These are phyloP conservation scores for Cyclargus thomasi DNA, from an alignment of 1,140 invertebrate species.

Conservation along the genomic window DNA sequence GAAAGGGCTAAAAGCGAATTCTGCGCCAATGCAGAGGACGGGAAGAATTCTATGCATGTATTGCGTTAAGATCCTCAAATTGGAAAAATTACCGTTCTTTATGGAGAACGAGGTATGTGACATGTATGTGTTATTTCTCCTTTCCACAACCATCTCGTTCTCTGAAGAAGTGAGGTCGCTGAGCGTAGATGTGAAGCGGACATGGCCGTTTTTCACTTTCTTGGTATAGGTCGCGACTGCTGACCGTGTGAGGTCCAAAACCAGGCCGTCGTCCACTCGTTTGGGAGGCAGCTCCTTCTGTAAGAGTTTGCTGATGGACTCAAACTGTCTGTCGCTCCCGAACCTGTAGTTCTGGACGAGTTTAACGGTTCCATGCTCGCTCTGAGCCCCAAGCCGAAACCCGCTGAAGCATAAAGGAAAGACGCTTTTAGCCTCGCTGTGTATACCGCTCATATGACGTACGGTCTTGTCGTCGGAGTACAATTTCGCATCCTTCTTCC, in stretches of 20 bases:
- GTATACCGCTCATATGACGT: constrained; percentile 50
- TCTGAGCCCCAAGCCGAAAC: constrained; percentile 49
- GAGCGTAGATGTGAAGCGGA: constrained; percentile 35
- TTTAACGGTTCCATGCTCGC: constrained; percentile 57
- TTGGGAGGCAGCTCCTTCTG: constrained; percentile 57
- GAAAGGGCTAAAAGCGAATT: constrained; percentile 39
- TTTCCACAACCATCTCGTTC: neutral
- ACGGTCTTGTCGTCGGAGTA: constrained; percentile 35
- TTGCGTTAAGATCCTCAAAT: constrained; percentile 30
- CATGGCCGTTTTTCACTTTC: constrained; percentile 40
- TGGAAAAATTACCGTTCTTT: neutral
- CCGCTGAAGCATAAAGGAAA: constrained; percentile 63
- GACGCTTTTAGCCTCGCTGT: constrained; percentile 56
- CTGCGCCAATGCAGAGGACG: constrained; percentile 46
- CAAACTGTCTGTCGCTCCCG: constrained; percentile 49
- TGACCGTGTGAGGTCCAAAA: constrained; percentile 51
- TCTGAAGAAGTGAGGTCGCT: constrained; percentile 3
- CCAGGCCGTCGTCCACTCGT: constrained; percentile 40
- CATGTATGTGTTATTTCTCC: neutral
- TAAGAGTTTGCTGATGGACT: constrained; percentile 45
- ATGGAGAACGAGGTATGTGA: neutral
- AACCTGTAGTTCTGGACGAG: constrained; percentile 61
- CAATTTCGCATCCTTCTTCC: constrained; percentile 53
- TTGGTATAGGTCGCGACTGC: constrained; percentile 58
- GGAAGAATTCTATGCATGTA: constrained; percentile 52